Evolutionary conservation across 2,113 vertebrate genomes (phyloP).

Genomic region (Furnarius figulus): DNA sequence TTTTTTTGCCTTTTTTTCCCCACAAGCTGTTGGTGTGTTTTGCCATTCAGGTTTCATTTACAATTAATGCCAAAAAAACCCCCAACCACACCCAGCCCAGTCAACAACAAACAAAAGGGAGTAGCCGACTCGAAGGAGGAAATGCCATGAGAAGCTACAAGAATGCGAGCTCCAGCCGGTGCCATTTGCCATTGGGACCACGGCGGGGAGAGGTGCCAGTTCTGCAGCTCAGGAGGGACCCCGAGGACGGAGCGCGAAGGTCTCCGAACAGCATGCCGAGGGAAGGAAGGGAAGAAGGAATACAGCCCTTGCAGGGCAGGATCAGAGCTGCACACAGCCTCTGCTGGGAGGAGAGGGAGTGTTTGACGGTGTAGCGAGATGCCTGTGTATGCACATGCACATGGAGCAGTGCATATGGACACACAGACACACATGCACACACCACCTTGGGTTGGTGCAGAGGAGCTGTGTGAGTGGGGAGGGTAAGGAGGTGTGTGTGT

Average conservation of each 20-base stretch:
- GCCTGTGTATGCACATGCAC: slow-evolving; percentile 49
- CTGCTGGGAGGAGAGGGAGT: slow-evolving; percentile 73
- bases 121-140: slow-evolving; percentile 68
- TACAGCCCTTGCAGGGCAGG: slow-evolving; percentile 21
- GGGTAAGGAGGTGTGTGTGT: not conserved
- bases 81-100: slow-evolving; percentile 65
- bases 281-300: slow-evolving; percentile 57
- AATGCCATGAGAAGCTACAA: slow-evolving; percentile 69
- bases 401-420: slow-evolving; percentile 13
- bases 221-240: slow-evolving; percentile 54
- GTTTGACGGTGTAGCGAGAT: slow-evolving; percentile 43
- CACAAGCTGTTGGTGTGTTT: slow-evolving; percentile 68
- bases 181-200: slow-evolving; percentile 71
- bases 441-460: not conserved
- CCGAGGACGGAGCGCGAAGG: slow-evolving; percentile 30
- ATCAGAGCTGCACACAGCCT: slow-evolving; percentile 65
- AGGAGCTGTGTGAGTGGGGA: not conserved
- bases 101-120: slow-evolving; percentile 81
- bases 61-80: slow-evolving; percentile 68
- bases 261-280: slow-evolving; percentile 39
- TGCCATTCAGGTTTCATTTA: slow-evolving; percentile 77
- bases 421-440: slow-evolving; percentile 2
- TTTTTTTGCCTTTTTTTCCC: not conserved
- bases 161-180: slow-evolving; percentile 61
- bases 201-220: slow-evolving; percentile 71